Percentiles rank a stretch among this genome's conserved stretches.
Conservation (phyloP, 2,888 invertebrate genomes). For the Pollenia amentaria region DNA sequence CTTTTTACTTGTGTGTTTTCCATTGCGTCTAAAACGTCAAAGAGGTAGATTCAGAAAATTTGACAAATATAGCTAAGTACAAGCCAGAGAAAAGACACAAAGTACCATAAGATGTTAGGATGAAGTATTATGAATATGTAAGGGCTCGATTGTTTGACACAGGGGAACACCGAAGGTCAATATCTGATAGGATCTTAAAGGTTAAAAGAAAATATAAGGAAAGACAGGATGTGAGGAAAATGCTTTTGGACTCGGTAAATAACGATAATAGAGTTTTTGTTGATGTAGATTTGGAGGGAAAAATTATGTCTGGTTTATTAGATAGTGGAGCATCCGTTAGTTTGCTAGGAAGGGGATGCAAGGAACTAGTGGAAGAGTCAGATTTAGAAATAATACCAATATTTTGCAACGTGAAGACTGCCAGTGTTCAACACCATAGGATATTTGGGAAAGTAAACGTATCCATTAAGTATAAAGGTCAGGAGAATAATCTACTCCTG, state of each 20-base stretch:
- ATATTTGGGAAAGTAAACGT: not conserved
- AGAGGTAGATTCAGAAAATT: not conserved
- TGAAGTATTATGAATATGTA: not conserved
- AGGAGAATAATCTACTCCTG: not conserved
- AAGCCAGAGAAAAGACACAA: not conserved
- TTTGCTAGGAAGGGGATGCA: not conserved
- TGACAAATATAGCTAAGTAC: too few relatives aligned
- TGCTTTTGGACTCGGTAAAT: not conserved
- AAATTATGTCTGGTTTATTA: too few relatives aligned
- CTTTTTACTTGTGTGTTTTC: too few relatives aligned
- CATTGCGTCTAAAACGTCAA: too few relatives aligned
- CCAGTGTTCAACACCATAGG: constrained; percentile 1
- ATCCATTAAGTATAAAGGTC: not conserved
- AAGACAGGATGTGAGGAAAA: not conserved
- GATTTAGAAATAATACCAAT: not conserved
- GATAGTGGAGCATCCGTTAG: not conserved
- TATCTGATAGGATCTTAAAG: not conserved
- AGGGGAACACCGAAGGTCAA: too few relatives aligned
- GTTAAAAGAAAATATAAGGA: not conserved
- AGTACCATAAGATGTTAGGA: not conserved
- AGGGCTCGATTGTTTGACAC: not conserved
- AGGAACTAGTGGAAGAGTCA: not conserved
- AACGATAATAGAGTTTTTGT: not conserved
- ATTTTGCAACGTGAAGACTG: too few relatives aligned
- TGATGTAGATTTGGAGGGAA: not conserved